A percentile compares a stretch with the other conserved stretches of the same genome.
Conservation (phyloP, 2,797 vertebrate genomes). For the Catharus ustulatus region DNA sequence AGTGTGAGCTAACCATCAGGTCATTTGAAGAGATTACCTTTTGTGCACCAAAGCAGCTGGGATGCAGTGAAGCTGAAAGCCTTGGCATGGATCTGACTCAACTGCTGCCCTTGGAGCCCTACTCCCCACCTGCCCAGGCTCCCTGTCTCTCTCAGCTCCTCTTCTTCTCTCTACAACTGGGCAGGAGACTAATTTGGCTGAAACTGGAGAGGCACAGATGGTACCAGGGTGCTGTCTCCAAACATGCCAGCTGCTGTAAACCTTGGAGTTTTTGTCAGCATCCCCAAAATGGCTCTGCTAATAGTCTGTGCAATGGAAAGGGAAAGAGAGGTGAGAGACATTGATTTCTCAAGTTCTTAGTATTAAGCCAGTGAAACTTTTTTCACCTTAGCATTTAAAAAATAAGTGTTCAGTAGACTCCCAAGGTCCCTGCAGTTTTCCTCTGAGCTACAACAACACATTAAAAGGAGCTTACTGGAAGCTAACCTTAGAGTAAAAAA, state of each 20-base stretch:
- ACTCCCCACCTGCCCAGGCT: background rate
- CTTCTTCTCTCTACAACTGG: background rate
- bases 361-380: background rate
- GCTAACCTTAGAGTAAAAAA: background rate
- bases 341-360: background rate
- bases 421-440: background rate
- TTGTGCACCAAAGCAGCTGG: background rate
- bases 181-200: constrained; percentile 22
- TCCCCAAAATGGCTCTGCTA: background rate
- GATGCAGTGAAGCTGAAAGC: background rate
- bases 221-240: background rate
- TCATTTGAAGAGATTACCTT: background rate
- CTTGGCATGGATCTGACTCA: background rate
- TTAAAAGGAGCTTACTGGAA: background rate
- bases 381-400: background rate
- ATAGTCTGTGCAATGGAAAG: background rate
- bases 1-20: background rate
- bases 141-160: background rate
- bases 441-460: background rate
- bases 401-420: background rate
- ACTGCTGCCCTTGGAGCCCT: background rate
- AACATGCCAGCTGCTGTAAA: constrained; percentile 40
- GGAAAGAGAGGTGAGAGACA: background rate
- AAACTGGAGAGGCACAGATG: constrained; percentile 27
- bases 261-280: background rate